phyloP scores from a whole-genome alignment of 2,888 invertebrate species.

The Ectemnius continuus region DNA sequence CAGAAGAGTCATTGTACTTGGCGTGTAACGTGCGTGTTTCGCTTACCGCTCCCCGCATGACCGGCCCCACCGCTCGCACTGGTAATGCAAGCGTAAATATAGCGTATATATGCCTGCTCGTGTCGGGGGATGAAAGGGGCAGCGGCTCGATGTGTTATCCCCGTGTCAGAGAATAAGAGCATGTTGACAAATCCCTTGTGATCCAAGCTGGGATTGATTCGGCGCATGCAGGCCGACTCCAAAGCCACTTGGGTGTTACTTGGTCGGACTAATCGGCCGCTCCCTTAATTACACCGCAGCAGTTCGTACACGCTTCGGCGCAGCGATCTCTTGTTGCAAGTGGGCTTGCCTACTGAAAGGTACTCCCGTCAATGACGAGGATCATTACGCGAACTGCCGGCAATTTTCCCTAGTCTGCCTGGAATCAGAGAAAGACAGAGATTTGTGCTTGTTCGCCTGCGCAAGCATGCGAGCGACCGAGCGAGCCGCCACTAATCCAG shows the following conservation, averaged over 20 bases:
- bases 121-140: neutral
- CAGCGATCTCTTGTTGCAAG: neutral
- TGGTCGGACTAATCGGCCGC: neutral
- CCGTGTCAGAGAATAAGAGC: neutral
- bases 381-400: neutral
- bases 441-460: too few relatives aligned
- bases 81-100: slow-evolving; percentile 17
- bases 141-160: neutral
- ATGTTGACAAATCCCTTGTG: slow-evolving; percentile 1
- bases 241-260: neutral
- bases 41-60: slow-evolving; percentile 18
- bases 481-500: too few relatives aligned
- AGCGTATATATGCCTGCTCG: neutral
- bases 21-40: slow-evolving; percentile 32
- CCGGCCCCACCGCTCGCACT: slow-evolving; percentile 7
- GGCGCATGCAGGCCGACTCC: neutral
- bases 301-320: neutral
- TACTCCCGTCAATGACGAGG: neutral
- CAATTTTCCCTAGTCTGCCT: neutral
- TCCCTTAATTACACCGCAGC: neutral
- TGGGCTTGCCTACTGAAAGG: neutral
- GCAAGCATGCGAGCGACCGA: too few relatives aligned
- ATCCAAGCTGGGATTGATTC: neutral
- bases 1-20: slow-evolving; percentile 65
- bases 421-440: too few relatives aligned